Conservation (phyloP, 2,113 vertebrate genomes). For the Piliocolobus tephrosceles region DNA sequence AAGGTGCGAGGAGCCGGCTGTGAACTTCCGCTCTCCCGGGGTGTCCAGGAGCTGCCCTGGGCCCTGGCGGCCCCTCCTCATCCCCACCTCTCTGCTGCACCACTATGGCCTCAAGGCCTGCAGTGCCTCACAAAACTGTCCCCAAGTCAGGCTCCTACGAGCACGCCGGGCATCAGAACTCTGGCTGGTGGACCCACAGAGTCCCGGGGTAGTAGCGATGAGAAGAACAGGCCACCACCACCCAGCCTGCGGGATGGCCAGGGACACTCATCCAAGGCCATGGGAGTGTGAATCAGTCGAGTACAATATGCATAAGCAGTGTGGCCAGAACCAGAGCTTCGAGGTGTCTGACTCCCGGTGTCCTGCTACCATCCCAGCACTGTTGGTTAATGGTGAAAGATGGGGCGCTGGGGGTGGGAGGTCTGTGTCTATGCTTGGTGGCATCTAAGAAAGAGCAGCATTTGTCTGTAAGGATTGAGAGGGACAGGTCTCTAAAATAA, state of each 20-base stretch:
- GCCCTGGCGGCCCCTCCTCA: neutral
- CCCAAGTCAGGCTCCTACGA: neutral
- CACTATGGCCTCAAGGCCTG: fast-evolving
- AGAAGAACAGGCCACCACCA: no score
- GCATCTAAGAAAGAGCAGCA: fast-evolving
- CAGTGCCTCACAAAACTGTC: neutral
- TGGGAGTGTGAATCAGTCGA: no score
- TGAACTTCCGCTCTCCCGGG: fast-evolving
- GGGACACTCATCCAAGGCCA: fast-evolving
- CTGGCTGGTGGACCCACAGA: neutral
- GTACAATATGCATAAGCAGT: fast-evolving
- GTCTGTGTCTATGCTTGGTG: fast-evolving
- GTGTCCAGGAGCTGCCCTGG: neutral
- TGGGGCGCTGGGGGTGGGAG: fast-evolving
- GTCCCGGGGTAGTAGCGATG: no score
- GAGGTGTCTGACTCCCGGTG: neutral
- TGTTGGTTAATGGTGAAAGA: fast-evolving
- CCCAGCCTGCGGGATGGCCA: fast-evolving
- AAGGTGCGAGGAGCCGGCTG: fast-evolving
- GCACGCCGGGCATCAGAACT: fast-evolving
- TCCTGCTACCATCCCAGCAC: neutral
- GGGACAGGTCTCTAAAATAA: neutral
- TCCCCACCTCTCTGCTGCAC: neutral
- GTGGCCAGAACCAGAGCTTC: fast-evolving
- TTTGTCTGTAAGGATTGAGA: fast-evolving